phyloP scores from a whole-genome alignment of 2,113 vertebrate genomes.

The Onychostoma macrolepis region DNA sequence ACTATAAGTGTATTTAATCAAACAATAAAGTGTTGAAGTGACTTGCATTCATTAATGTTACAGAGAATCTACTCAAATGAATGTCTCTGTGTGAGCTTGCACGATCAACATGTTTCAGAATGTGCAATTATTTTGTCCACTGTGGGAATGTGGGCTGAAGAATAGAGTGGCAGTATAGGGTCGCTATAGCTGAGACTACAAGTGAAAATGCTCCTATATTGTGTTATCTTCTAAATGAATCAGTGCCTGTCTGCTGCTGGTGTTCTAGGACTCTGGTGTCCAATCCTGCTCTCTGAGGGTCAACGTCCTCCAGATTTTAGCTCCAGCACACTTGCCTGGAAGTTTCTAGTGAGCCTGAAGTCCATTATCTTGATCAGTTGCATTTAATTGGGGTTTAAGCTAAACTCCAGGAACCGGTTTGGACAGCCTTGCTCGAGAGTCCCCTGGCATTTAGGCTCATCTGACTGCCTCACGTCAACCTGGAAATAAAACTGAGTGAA shows the following conservation, averaged over 20 bases:
- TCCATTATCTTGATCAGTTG: neutral
- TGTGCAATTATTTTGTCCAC: neutral
- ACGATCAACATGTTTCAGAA: neutral
- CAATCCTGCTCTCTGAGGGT: neutral
- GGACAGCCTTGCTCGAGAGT: no score
- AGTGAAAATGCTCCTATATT: neutral
- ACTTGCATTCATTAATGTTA: neutral
- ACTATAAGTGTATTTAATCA: neutral
- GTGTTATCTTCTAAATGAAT: neutral
- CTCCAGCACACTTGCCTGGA: neutral
- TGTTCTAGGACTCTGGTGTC: neutral
- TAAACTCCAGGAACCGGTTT: neutral
- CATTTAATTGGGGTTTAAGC: neutral
- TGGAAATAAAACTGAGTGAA: no score
- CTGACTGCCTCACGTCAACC: no score
- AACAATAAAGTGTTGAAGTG: neutral
- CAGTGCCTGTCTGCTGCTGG: neutral
- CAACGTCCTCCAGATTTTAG: neutral
- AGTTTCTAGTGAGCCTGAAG: neutral
- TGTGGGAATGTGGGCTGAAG: no score
- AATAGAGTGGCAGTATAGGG: neutral
- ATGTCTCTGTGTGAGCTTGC: no score
- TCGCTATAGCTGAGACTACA: neutral
- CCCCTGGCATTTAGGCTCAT: no score
- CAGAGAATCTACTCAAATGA: no score